Evolutionary conservation across 2,888 invertebrate species (phyloP).

Genomic region (Acrocyrtus sp.): DNA sequence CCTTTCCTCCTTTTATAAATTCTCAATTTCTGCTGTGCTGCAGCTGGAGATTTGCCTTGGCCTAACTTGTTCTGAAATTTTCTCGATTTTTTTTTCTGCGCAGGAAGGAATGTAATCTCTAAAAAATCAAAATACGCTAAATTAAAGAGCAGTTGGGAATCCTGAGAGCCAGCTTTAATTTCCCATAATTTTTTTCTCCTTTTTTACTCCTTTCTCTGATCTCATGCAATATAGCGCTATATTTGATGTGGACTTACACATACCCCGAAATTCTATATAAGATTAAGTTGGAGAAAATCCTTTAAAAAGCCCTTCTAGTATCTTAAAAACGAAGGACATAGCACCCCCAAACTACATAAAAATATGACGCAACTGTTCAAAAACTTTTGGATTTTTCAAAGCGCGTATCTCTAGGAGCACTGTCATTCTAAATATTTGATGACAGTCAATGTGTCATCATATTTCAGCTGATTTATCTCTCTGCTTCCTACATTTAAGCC

Average conservation of each 20-base stretch:
- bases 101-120: constrained; percentile 11
- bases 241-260: too few species aligned
- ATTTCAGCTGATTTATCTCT: constrained; percentile 36
- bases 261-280: too few species aligned
- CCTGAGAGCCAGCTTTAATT: background rate
- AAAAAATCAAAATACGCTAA: constrained; percentile 13
- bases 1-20: constrained; percentile 19
- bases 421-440: constrained; percentile 7
- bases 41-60: constrained; percentile 23
- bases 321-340: background rate
- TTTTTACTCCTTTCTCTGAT: background rate
- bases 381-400: background rate
- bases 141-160: constrained; percentile 24
- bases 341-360: constrained; percentile 12
- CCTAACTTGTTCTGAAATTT: background rate
- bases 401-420: constrained; percentile 5
- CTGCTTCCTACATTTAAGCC: background rate
- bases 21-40: constrained; percentile 11
- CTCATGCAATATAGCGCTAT: too few species aligned
- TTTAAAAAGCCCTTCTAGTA: background rate
- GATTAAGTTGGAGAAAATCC: background rate
- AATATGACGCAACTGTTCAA: constrained; percentile 13
- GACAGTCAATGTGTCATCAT: constrained; percentile 34
- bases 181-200: background rate
- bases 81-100: background rate